Conservation (phyloP, 2,113 vertebrate species). For the Gavialis gangeticus region DNA sequence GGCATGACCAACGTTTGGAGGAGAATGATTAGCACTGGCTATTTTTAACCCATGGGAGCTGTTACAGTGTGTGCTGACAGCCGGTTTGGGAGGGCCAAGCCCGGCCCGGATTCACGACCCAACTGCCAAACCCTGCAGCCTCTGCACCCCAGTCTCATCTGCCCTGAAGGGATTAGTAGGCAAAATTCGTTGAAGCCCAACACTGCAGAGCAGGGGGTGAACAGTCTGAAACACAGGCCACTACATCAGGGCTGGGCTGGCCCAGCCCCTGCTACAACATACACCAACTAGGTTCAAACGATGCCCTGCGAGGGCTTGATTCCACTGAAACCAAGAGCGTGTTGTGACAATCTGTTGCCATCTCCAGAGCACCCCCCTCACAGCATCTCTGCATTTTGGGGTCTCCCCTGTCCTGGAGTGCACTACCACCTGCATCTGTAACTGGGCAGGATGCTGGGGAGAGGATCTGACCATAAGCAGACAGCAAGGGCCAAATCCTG, state of each 20-base stretch:
- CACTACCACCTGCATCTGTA: not conserved
- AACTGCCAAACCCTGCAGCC: not conserved
- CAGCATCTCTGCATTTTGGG: too few relatives aligned
- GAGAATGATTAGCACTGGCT: not conserved
- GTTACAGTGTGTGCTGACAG: not conserved
- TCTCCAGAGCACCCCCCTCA: too few relatives aligned
- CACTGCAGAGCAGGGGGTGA: not conserved
- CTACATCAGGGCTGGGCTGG: not conserved
- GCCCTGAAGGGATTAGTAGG: not conserved
- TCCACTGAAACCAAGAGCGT: too few relatives aligned
- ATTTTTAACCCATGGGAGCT: not conserved
- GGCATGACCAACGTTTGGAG: not conserved
- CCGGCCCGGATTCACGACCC: not conserved
- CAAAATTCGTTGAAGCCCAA: not conserved
- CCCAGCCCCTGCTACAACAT: not conserved
- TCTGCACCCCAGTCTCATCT: not conserved
- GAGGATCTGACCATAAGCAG: not conserved
- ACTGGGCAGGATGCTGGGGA: not conserved
- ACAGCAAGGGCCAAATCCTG: not conserved
- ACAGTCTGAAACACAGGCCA: not conserved
- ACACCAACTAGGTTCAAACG: accelerated
- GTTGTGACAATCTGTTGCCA: too few relatives aligned
- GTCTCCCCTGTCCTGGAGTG: not conserved
- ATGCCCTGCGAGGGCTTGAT: not conserved
- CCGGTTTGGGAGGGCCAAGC: not conserved